Conservation (phyloP, 2,888 invertebrate genomes). For the Punctoribates punctum region DNA sequence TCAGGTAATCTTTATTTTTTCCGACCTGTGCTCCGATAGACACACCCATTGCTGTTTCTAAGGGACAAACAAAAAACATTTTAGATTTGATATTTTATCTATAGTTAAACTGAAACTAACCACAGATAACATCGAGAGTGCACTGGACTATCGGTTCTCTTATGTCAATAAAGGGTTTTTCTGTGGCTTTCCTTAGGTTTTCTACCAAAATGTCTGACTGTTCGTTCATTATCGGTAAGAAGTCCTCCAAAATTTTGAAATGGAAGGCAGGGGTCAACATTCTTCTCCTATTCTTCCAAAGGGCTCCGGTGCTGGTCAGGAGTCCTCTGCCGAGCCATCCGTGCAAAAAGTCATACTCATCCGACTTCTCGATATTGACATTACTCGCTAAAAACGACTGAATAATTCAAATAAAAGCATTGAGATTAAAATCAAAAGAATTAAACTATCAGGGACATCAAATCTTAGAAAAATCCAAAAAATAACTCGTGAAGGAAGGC, state of each 20-base stretch:
- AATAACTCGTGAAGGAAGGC: no score
- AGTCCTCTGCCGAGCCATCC: constrained; percentile 33
- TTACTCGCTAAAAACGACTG: constrained; percentile 35
- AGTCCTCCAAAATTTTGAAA: constrained; percentile 39
- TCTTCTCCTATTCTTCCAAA: constrained; percentile 37
- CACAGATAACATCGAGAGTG: constrained; percentile 24
- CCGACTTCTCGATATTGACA: constrained; percentile 1
- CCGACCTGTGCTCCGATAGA: constrained; percentile 2
- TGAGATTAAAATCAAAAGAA: no score
- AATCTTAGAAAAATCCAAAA: no score
- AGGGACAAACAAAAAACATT: background rate
- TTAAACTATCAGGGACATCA: no score
- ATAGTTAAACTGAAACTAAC: background rate
- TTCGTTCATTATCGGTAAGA: constrained; percentile 39
- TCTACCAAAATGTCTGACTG: constrained; percentile 28
- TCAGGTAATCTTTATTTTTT: background rate
- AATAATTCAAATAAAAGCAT: background rate
- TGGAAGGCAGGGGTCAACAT: constrained; percentile 39
- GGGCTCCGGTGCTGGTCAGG: constrained; percentile 15
- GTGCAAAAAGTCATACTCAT: constrained; percentile 5
- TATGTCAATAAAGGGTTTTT: background rate
- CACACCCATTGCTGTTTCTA: constrained; percentile 24
- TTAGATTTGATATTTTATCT: background rate
- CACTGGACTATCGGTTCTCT: background rate
- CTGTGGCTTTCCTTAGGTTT: background rate